Evolutionary conservation across 1,140 invertebrate genomes (phyloP).

Genomic region (Drosophila mauritiana): DNA sequence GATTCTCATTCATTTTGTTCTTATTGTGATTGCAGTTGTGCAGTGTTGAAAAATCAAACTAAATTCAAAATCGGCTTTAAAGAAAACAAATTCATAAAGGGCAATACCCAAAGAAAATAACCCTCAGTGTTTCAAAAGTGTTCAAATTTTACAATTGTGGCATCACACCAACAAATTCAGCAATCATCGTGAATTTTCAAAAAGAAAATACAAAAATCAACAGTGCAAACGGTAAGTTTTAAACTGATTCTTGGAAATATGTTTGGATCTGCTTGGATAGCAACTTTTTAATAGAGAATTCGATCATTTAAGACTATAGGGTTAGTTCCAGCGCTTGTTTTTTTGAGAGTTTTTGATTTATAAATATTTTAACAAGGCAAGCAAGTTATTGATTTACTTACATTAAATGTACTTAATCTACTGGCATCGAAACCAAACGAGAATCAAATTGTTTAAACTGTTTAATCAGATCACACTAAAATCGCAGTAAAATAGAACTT

Average conservation of each 20-base stretch:
- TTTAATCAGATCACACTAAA: background rate
- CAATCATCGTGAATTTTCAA: constrained; percentile 2
- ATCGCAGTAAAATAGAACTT: constrained; percentile 13
- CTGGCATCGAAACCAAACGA: too few species aligned
- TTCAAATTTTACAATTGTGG: constrained; percentile 38
- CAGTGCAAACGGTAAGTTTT: constrained; percentile 16
- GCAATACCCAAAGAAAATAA: constrained; percentile 16
- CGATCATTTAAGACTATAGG: too few species aligned
- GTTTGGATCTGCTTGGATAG: background rate
- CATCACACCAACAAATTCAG: constrained; percentile 3
- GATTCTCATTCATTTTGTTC: background rate
- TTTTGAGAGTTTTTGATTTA: too few species aligned
- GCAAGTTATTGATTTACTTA: too few species aligned
- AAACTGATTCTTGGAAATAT: background rate
- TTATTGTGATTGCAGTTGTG: constrained; percentile 37
- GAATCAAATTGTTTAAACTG: too few species aligned
- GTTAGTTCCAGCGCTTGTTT: too few species aligned
- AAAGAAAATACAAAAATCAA: background rate
- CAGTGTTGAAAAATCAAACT: constrained; percentile 46
- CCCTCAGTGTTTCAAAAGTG: constrained; percentile 54
- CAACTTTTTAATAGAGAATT: background rate
- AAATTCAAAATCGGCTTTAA: constrained; percentile 57
- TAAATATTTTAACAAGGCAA: too few species aligned
- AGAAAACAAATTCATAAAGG: constrained; percentile 34
- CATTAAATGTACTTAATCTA: too few species aligned